These are phyloP conservation scores for Melanophora roralis DNA, from an alignment of 2,888 invertebrate genomes.

Conservation along the genomic window DNA sequence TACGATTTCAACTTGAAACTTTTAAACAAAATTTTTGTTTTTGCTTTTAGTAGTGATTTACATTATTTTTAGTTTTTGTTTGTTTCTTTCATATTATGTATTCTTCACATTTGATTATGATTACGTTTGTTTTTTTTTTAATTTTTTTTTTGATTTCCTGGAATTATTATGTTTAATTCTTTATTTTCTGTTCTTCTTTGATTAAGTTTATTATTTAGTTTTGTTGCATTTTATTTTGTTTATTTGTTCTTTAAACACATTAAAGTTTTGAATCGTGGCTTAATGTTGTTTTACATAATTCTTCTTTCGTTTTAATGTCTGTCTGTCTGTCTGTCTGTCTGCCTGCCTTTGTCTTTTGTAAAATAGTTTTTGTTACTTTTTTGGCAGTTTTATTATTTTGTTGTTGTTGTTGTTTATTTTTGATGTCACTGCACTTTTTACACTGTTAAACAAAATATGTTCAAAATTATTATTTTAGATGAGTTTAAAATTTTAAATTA, in stretches of 20 bases:
- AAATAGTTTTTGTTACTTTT: constrained; percentile 40
- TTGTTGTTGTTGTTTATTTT: not conserved
- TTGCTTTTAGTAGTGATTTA: not conserved
- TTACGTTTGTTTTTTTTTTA: constrained; percentile 5
- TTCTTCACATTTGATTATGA: not conserved
- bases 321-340: too few species aligned
- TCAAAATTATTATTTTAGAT: too few species aligned
- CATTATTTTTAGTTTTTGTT: constrained; percentile 1
- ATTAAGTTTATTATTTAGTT: not conserved
- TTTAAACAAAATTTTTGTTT: not conserved
- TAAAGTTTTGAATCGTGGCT: constrained; percentile 34
- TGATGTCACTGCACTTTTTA: constrained; percentile 60
- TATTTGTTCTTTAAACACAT: not conserved
- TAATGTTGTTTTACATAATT: not conserved
- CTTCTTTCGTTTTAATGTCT: constrained; percentile 27
- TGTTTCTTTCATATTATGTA: not conserved
- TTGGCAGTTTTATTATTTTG: constrained; percentile 33
- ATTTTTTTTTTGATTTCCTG: constrained; percentile 22
- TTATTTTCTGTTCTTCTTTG: not conserved
- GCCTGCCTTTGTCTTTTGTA: constrained; percentile 35
- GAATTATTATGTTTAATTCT: constrained; percentile 20
- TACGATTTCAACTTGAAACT: not conserved
- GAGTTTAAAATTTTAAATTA: constrained; percentile 11
- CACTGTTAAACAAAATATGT: not conserved
- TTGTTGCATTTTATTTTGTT: constrained; percentile 5